Evolutionary conservation across 2,113 vertebrate genomes (phyloP).

Genomic region (Rana temporaria): DNA sequence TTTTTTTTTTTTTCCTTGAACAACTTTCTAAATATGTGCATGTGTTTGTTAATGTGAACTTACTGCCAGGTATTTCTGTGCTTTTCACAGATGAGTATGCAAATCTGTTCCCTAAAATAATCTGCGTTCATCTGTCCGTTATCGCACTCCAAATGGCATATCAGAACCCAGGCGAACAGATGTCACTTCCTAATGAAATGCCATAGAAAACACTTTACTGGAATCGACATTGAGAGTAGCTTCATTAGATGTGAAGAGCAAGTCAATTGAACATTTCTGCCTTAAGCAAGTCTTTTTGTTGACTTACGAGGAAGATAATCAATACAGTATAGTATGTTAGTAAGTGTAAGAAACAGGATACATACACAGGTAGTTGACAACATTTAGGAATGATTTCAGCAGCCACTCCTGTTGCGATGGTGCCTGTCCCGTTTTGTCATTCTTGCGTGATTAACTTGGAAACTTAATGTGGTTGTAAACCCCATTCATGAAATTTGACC

Average conservation of each 20-base stretch:
- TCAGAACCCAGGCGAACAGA: slow-evolving; percentile 11
- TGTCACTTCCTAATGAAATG: slow-evolving; percentile 39
- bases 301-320: slow-evolving; percentile 7
- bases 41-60: neutral
- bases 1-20: too few species aligned
- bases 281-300: slow-evolving; percentile 5
- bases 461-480: too few species aligned
- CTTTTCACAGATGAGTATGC: neutral
- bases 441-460: too few species aligned
- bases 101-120: neutral
- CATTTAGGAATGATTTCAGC: neutral
- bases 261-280: neutral
- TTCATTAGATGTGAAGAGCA: slow-evolving; percentile 8
- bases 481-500: too few species aligned
- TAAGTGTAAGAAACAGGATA: neutral
- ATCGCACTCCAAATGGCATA: slow-evolving; percentile 23
- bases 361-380: neutral
- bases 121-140: slow-evolving; percentile 1
- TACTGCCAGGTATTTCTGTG: slow-evolving; percentile 5
- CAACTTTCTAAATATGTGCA: neutral
- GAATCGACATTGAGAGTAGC: neutral
- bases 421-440: too few species aligned
- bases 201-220: slow-evolving; percentile 14
- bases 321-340: neutral
- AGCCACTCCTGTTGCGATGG: neutral